These are phyloP conservation scores for Subacronicta megacephala DNA, from an alignment of 2,888 invertebrate species.

Conservation along the genomic window DNA sequence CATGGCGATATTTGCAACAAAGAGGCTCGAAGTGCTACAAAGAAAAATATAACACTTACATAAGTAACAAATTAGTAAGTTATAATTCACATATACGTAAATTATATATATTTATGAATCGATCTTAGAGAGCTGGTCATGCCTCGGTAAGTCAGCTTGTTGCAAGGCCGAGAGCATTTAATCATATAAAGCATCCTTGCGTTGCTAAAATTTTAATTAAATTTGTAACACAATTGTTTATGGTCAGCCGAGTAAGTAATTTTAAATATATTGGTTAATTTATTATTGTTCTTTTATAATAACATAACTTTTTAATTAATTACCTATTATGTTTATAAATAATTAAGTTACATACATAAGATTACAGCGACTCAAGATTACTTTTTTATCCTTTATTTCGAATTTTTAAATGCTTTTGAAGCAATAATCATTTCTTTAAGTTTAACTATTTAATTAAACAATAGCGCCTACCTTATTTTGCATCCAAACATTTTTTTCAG, in stretches of 20 bases:
- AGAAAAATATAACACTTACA: background rate
- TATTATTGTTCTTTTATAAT: background rate
- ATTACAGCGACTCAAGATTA: no score
- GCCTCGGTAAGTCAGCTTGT: slow-evolving; percentile 49
- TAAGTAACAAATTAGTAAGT: slow-evolving; percentile 1
- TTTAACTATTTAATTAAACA: background rate
- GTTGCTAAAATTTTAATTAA: slow-evolving; percentile 38
- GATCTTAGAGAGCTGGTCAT: slow-evolving; percentile 44
- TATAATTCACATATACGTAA: slow-evolving; percentile 1
- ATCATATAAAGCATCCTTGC: slow-evolving; percentile 35
- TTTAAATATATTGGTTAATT: background rate
- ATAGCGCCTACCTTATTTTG: slow-evolving; percentile 61
- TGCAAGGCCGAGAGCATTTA: slow-evolving; percentile 50
- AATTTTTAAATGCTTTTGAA: no score
- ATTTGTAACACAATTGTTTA: slow-evolving; percentile 15
- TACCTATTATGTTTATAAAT: no score
- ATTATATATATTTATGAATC: slow-evolving; percentile 4
- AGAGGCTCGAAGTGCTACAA: slow-evolving; percentile 1
- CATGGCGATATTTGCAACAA: slow-evolving; percentile 38
- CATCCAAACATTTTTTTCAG: slow-evolving; percentile 75
- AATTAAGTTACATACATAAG: no score
- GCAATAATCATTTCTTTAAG: no score
- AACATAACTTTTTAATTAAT: background rate
- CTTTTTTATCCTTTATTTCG: no score
- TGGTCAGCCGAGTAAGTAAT: slow-evolving; percentile 5